Base-by-base conservation (phyloP, 2,113 vertebrate species). In the Melanerpes formicivorus region DNA sequence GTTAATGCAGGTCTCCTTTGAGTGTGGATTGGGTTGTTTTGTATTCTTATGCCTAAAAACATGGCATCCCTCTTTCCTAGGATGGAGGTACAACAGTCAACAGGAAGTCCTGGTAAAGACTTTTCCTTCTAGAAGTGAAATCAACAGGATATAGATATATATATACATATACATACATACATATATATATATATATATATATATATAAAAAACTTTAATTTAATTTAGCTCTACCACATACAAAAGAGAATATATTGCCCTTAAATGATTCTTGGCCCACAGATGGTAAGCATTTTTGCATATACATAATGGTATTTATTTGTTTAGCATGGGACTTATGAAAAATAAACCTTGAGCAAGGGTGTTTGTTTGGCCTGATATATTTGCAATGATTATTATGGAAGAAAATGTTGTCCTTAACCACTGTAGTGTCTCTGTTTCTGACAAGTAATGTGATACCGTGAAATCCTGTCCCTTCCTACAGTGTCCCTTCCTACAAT, bases 1-100 rank as follows among this genome's bases (percentile, higher is more conserved):
- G 55, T 32, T 7, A 60, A 37, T 42, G 14, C 74, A n/a, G 23
- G 3, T 0, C 56, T 58, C 52, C 44, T 34, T 55, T 1, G 0
- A n/a, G 72, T 4, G 5, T 3, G 55, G 42, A 23, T 16, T 4
- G 58, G n/a, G 25, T 11, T 13, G 81, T 77, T 63, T 40, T 6
- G 62, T 13, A 27, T 64, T 46, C 26, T 55, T 5, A 2, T 4
- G 74, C 44, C 25, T 13, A 14, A 21, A 42, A 25, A 6, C 59
- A 30, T 6, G 5, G 81, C 59, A 73, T 65, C 63, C 34, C 40
- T 72, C 42, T 40, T 48, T 40, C 37, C 81, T 8, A 42, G 44
- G 14, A 54, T n/a, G 59, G 44, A 87, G 44, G 40, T 25, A 27
- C 34, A 65, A 29, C 58, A 54, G 29, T 21, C 62, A 88, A 66